Conservation (phyloP, 1,140 invertebrate species). For the Ceratosolen fusciceps region DNA sequence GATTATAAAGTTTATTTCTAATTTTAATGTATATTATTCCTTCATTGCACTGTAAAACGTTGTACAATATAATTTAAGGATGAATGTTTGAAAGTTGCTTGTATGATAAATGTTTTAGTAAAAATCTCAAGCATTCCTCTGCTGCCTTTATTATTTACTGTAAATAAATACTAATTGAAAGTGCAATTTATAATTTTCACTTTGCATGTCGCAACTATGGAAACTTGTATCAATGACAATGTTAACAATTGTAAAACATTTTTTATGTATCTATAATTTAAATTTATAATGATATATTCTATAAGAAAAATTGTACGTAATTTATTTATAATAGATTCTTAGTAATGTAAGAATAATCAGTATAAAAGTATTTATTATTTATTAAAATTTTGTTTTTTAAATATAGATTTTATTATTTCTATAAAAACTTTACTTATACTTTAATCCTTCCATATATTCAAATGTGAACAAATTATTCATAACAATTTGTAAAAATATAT, state of each 20-base stretch:
- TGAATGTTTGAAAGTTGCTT: slow-evolving; percentile 45
- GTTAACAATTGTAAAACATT: slow-evolving; percentile 31
- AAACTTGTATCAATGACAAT: slow-evolving; percentile 29
- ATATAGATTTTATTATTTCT: slow-evolving; percentile 16
- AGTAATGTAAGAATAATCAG: slow-evolving; percentile 39
- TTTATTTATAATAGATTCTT: slow-evolving; percentile 46
- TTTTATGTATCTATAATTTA: slow-evolving; percentile 45
- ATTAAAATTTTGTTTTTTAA: slow-evolving; percentile 46
- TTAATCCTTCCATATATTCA: no score
- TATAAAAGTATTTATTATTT: slow-evolving; percentile 45
- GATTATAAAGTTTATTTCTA: slow-evolving; percentile 5
- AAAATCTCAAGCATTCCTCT: slow-evolving; percentile 61
- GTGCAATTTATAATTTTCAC: slow-evolving; percentile 41
- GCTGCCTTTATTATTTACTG: slow-evolving; percentile 57
- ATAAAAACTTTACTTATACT: background rate
- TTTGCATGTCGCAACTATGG: slow-evolving; percentile 14
- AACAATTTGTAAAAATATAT: slow-evolving; percentile 30
- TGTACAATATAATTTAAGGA: slow-evolving; percentile 33
- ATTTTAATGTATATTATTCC: slow-evolving; percentile 16
- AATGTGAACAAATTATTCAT: background rate
- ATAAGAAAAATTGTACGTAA: slow-evolving; percentile 40
- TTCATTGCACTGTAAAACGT: slow-evolving; percentile 28
- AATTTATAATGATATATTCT: slow-evolving; percentile 44
- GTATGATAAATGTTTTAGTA: slow-evolving; percentile 52
- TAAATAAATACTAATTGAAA: slow-evolving; percentile 30